Conservation (phyloP, 2,888 invertebrate species). For the Xestia c-nigrum region DNA sequence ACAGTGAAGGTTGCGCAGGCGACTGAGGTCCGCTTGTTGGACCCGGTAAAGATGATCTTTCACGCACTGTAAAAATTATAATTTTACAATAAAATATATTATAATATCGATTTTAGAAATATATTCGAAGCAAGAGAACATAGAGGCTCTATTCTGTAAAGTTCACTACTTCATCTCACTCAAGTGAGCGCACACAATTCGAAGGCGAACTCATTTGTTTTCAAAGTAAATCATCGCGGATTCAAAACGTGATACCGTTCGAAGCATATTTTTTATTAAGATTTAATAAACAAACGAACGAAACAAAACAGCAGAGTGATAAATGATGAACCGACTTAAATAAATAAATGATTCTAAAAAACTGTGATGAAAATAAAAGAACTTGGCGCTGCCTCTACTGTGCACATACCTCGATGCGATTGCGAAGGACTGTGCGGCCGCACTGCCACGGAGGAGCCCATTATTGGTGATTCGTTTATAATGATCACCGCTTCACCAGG, state of each 20-base stretch:
- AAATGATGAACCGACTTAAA: not conserved
- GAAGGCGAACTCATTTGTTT: not conserved
- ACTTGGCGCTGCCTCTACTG: slow-evolving; percentile 40
- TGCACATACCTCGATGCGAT: slow-evolving; percentile 77
- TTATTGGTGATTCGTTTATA: slow-evolving; percentile 86
- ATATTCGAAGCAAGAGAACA: not conserved
- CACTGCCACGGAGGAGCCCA: slow-evolving; percentile 81
- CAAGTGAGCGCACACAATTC: slow-evolving; percentile 2
- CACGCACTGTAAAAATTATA: slow-evolving; percentile 76
- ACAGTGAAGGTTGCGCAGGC: slow-evolving; percentile 81
- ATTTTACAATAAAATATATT: not conserved
- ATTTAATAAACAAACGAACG: not conserved
- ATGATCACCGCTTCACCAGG: slow-evolving; percentile 89
- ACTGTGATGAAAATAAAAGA: not conserved
- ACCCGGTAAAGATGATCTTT: slow-evolving; percentile 86
- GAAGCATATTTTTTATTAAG: not conserved
- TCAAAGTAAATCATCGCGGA: not conserved
- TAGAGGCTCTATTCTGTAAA: not conserved
- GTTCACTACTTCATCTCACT: not conserved
- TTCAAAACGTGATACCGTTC: not conserved
- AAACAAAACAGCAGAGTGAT: not conserved
- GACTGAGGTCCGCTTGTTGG: slow-evolving; percentile 78
- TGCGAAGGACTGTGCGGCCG: slow-evolving; percentile 87
- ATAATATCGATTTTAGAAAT: not conserved
- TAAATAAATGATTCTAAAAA: not conserved